Evolutionary conservation across 1,140 invertebrate species (phyloP).

Genomic region (Anastrepha obliqua): DNA sequence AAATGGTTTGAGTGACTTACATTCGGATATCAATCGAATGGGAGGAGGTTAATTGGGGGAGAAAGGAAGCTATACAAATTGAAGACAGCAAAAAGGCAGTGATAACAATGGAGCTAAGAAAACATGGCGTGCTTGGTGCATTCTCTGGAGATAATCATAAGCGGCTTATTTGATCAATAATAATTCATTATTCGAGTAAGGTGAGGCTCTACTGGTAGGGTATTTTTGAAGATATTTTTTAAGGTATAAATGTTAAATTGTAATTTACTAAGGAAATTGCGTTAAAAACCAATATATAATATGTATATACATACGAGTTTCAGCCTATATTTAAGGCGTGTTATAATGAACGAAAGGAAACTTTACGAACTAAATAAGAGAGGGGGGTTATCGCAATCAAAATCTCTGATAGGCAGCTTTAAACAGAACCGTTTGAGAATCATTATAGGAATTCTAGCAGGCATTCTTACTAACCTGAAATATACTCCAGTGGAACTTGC

Average conservation of each 20-base stretch:
- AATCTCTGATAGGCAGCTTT: no score
- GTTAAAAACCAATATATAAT: not conserved
- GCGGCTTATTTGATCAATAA: constrained; percentile 43
- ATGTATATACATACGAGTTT: no score
- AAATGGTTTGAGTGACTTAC: not conserved
- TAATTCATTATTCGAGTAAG: not conserved
- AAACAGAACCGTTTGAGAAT: no score
- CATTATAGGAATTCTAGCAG: no score
- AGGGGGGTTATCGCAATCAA: no score
- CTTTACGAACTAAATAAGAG: no score
- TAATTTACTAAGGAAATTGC: not conserved
- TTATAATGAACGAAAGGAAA: no score
- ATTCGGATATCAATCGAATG: not conserved
- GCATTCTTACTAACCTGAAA: no score
- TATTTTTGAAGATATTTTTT: not conserved
- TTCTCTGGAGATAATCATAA: constrained; percentile 7
- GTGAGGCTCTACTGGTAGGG: not conserved
- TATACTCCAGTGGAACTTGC: no score
- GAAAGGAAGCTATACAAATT: not conserved
- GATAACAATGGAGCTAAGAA: not conserved
- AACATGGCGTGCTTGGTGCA: not conserved
- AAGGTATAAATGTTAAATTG: not conserved
- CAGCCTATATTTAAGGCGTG: no score
- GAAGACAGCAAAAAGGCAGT: not conserved
- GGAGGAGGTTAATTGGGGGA: not conserved